Percentiles rank a stretch among this genome's conserved stretches.
Evolutionary conservation across 1,140 invertebrate species (phyloP).

Genomic region (Agrilus planipennis): DNA sequence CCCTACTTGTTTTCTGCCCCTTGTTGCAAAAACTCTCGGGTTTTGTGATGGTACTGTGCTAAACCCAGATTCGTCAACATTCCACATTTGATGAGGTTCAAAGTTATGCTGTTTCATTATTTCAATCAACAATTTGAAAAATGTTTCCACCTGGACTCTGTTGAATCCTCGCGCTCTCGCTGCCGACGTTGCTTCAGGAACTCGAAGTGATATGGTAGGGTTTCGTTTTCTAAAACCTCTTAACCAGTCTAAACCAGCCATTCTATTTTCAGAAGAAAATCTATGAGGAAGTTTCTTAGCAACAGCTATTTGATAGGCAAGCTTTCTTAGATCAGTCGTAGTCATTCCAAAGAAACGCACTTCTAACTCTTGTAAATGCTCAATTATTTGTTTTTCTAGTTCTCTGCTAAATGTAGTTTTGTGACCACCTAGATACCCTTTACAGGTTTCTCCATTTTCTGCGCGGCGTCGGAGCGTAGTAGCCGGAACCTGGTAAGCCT

Average conservation of each 20-base stretch:
- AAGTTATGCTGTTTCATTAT: conserved; percentile 16
- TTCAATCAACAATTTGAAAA: conserved; percentile 15
- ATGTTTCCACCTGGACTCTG: conserved; percentile 9
- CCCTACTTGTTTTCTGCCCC: conserved; percentile 28
- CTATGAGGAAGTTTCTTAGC: conserved; percentile 10
- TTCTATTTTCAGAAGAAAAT: conserved; percentile 15
- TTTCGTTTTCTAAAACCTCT: conserved; percentile 15
- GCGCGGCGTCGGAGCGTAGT: conserved; percentile 4
- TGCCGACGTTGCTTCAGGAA: conserved; percentile 11
- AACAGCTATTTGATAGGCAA: conserved; percentile 17
- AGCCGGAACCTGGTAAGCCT: conserved; percentile 6
- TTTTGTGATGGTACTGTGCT: conserved; percentile 30
- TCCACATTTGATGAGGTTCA: conserved; percentile 17
- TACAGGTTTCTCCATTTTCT: conserved; percentile 5
- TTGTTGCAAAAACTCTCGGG: conserved; percentile 25
- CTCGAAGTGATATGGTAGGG: conserved; percentile 23
- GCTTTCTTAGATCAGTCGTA: conserved; percentile 25
- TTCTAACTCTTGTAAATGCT: conserved; percentile 14
- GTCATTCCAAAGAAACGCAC: conserved; percentile 27
- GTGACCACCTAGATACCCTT: background rate
- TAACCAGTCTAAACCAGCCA: conserved; percentile 14
- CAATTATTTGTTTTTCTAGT: conserved; percentile 11
- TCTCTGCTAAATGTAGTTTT: background rate
- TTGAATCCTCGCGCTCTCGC: conserved; percentile 14
- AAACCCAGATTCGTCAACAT: conserved; percentile 35